Evolutionary conservation across 2,888 invertebrate genomes (phyloP), one percentile per base, ranked within the genome.

Genomic region (Orthosia gothica): DNA sequence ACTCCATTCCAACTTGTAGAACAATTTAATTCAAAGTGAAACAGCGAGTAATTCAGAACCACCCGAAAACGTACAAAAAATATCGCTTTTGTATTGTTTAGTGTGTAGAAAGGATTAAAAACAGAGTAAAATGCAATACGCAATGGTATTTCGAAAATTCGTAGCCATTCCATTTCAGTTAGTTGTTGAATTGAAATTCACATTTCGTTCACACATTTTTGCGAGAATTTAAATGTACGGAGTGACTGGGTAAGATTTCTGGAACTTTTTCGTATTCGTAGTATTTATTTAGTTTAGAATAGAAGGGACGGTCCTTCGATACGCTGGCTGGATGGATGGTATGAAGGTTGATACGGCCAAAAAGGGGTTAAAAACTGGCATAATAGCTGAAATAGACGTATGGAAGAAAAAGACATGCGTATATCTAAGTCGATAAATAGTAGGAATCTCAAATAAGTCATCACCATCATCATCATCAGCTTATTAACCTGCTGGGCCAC

Each of bases 21-120:
- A 84, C 69, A 69, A 69, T 70, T 70, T 61, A 75, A 67, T 84
- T 70, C 52, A 23, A 59, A 66, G 4, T 45, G 40, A 18, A 70
- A 64, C 26, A 18, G 5, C 12, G 58, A 75, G 47, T 64, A 49
- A 66, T 20, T 83, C 26, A 7, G 64, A 64, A 49, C 57, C n/a
- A 15, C 20, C 9, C 50, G 16, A 61, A 59, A 72, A 18, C 16
- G 16, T 12, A 20, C 1, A 65, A 83, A 72, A 73, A 20, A 32
- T 7, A 45, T 50, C 12, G 26, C 40, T 70, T 70, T 67, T 61
- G 63, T 49, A 57, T 81, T 67, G 75, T 81, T 81, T 75, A 54
- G 49, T 40, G 16, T 40, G 47, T 49, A 23, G 57, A 52, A 74
- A 50, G 55, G 18, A 50, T 49, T 66, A 40, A 68, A 68, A 81